These are phyloP conservation scores for Candoia aspera DNA, from an alignment of 2,113 vertebrate species.

Conservation along the genomic window DNA sequence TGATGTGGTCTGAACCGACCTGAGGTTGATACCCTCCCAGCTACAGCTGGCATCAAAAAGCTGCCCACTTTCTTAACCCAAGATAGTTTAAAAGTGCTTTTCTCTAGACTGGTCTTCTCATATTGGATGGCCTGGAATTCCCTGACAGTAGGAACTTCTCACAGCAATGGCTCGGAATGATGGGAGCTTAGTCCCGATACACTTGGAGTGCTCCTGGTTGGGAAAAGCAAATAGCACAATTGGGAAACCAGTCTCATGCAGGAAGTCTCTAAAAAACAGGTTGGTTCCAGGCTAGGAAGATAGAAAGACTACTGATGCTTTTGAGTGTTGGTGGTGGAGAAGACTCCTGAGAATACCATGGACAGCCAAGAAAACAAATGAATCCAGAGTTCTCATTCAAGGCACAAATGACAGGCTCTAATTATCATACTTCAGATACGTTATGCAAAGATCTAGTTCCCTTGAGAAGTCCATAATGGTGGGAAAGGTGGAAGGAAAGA, in stretches of 20 bases:
- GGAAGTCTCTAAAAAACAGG: background rate
- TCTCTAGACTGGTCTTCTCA: background rate
- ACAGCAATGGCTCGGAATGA: background rate
- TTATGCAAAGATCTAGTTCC: background rate
- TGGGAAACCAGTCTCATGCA: background rate
- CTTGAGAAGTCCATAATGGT: background rate
- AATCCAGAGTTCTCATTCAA: background rate
- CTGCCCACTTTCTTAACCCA: background rate
- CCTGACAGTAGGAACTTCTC: background rate
- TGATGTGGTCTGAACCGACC: background rate
- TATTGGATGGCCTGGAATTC: background rate
- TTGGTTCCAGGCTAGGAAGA: background rate
- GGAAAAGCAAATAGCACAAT: background rate
- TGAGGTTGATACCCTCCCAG: background rate
- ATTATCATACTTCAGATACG: background rate
- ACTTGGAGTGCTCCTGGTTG: background rate
- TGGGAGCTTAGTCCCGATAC: background rate
- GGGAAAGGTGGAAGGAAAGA: background rate
- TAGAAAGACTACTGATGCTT: background rate
- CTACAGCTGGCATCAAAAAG: background rate
- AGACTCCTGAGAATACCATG: background rate
- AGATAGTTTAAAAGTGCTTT: background rate
- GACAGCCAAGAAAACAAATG: background rate
- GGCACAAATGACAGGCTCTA: background rate
- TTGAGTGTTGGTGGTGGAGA: background rate